Conservation (phyloP, 2,797 vertebrate species). For the Sebastes nivosus region DNA sequence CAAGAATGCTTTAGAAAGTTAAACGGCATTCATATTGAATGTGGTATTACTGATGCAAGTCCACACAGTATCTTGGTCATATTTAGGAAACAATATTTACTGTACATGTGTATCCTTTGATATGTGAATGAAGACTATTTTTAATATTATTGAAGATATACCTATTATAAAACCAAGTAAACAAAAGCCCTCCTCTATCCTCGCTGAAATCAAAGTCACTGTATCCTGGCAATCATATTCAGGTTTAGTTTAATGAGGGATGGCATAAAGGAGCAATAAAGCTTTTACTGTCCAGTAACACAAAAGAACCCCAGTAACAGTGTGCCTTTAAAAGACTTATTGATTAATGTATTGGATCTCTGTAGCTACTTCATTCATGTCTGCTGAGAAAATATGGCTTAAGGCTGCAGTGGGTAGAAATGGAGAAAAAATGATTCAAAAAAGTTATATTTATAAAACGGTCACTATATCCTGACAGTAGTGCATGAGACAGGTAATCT, state of each 20-base stretch:
- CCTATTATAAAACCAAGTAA: background rate
- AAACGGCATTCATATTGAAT: background rate
- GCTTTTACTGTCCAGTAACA: background rate
- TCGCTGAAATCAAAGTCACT: background rate
- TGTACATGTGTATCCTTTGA: background rate
- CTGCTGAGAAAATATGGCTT: background rate
- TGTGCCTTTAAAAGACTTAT: background rate
- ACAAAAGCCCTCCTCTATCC: background rate
- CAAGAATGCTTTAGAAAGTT: constrained; percentile 23
- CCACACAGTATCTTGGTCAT: background rate
- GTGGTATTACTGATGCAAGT: background rate
- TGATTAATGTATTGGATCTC: constrained; percentile 7
- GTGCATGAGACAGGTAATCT: too few species aligned
- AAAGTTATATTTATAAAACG: too few species aligned
- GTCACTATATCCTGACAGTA: too few species aligned
- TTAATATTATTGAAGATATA: background rate
- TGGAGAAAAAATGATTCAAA: too few species aligned
- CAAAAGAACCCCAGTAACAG: background rate
- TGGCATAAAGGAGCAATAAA: background rate
- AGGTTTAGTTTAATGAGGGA: constrained; percentile 1
- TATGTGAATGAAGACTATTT: background rate
- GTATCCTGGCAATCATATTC: background rate
- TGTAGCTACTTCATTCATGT: background rate
- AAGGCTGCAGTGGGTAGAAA: background rate
- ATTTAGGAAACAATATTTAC: background rate